A percentile compares a stretch with the other conserved stretches of the same genome.
Conservation (phyloP, 1,140 invertebrate species). For the Drosophila elegans region DNA sequence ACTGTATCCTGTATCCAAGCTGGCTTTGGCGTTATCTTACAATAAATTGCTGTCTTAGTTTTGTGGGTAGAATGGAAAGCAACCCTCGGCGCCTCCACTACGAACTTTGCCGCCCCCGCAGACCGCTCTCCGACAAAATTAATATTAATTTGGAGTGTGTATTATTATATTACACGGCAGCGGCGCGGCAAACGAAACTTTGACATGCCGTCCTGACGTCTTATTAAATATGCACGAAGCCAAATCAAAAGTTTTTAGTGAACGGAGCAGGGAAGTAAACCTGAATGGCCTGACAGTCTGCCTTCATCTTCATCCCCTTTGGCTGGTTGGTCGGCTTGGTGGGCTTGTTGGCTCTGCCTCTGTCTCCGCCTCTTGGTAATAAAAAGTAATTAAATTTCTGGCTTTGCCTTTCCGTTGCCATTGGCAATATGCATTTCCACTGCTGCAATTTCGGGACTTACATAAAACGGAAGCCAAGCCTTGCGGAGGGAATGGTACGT, state of each 20-base stretch:
- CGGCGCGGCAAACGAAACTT: slow-evolving; percentile 44
- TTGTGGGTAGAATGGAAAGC: slow-evolving; percentile 35
- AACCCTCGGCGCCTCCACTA: slow-evolving; percentile 6
- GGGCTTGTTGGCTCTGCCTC: slow-evolving; percentile 25
- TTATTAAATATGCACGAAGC: slow-evolving; percentile 71
- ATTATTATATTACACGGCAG: slow-evolving; percentile 63
- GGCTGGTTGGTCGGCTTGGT: slow-evolving; percentile 14
- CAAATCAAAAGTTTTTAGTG: slow-evolving; percentile 64
- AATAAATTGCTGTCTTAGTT: slow-evolving; percentile 76
- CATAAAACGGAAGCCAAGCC: slow-evolving; percentile 17
- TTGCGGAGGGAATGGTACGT: background rate
- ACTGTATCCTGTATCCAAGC: slow-evolving; percentile 59
- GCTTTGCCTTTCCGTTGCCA: slow-evolving; percentile 46
- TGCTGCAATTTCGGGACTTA: slow-evolving; percentile 38
- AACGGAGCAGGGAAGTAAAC: background rate
- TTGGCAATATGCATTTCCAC: slow-evolving; percentile 46
- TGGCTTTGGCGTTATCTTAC: slow-evolving; percentile 64
- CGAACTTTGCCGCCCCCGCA: slow-evolving; percentile 1
- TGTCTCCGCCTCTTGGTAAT: slow-evolving; percentile 46
- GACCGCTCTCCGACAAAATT: slow-evolving; percentile 40
- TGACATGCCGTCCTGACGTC: slow-evolving; percentile 62
- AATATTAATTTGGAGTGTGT: slow-evolving; percentile 76
- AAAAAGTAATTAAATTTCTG: slow-evolving; percentile 77
- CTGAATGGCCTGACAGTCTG: slow-evolving; percentile 36
- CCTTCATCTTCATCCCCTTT: slow-evolving; percentile 39